phyloP scores from a whole-genome alignment of 2,797 vertebrate genomes.

The Nyctibius grandis region DNA sequence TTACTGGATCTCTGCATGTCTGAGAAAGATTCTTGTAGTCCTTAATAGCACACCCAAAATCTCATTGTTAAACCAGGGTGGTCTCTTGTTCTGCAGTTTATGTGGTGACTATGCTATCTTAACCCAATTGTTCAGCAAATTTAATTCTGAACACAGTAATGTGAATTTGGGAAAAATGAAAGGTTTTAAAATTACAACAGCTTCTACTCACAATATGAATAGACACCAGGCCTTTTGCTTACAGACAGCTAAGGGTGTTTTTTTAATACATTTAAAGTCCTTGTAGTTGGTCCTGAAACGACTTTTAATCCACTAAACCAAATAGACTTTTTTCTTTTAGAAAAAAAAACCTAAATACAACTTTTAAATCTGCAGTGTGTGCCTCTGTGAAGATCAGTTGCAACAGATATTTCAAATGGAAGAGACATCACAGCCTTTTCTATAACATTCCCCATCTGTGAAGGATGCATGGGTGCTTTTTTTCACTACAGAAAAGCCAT shows the following conservation, averaged over 20 bases:
- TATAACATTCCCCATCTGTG: background rate
- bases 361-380: background rate
- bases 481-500: background rate
- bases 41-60: background rate
- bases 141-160: background rate
- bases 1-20: background rate
- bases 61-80: background rate
- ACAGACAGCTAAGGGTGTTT: accelerated
- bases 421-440: background rate
- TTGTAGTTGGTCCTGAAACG: background rate
- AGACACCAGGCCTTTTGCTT: background rate
- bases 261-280: background rate
- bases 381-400: background rate
- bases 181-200: background rate
- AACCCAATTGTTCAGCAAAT: background rate
- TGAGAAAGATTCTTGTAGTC: background rate
- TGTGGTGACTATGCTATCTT: background rate
- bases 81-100: background rate
- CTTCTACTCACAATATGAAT: background rate
- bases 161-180: background rate
- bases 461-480: background rate
- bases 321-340: background rate
- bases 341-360: background rate
- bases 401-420: background rate
- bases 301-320: background rate